Percentiles rank a stretch among this genome's conserved stretches.
Conservation (phyloP, 2,113 vertebrate genomes). For the Bagarius yarrelli region DNA sequence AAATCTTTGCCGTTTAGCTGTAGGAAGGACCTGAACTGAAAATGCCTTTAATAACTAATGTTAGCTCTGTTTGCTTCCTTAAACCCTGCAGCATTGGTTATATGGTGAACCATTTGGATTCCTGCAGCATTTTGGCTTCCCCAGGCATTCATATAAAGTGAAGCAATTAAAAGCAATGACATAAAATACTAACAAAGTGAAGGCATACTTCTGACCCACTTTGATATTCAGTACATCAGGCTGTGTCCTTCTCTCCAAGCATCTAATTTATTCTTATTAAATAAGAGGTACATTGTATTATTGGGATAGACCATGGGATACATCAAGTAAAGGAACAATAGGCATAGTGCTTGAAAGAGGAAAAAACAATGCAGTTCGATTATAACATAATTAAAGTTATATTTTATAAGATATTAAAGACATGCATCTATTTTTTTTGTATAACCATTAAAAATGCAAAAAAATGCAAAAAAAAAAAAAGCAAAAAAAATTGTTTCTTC, state of each 20-base stretch:
- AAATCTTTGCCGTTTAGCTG: background rate
- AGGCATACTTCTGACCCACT: background rate
- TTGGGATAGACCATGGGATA: no score
- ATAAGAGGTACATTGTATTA: background rate
- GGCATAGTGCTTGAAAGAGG: no score
- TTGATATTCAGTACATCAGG: background rate
- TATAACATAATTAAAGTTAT: no score
- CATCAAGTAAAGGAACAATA: no score
- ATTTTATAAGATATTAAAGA: no score
- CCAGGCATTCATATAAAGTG: background rate
- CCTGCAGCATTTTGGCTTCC: no score
- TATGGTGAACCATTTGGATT: no score
- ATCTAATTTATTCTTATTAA: background rate
- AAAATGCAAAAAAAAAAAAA: no score
- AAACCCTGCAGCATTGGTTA: background rate
- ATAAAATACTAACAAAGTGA: background rate
- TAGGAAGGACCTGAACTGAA: background rate
- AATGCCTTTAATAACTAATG: background rate
- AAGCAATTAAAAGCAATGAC: background rate
- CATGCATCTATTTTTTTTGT: no score
- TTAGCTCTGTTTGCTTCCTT: background rate
- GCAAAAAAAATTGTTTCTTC: no score
- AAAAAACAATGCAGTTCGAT: no score
- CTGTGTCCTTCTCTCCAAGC: background rate
- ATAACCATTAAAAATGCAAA: no score